A percentile compares a stretch with the other conserved stretches of the same genome.
phyloP scores from a whole-genome alignment of 2,888 invertebrate species.

The Sisyra terminalis region DNA sequence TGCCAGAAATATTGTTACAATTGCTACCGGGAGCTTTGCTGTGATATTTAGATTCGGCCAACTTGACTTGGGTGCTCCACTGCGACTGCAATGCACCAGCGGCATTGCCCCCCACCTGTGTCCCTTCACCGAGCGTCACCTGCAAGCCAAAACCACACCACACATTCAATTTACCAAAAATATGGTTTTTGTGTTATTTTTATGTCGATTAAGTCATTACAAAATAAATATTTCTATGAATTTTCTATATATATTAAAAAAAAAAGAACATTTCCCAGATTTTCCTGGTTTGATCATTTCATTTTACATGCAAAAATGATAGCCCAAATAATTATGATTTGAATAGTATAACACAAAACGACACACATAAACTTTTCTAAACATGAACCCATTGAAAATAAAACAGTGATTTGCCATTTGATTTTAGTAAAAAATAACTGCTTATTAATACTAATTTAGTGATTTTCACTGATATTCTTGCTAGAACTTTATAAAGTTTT shows the following conservation, averaged over 20 bases:
- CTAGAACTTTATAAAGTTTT: no score
- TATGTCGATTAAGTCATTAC: background rate
- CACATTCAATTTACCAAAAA: conserved; percentile 7
- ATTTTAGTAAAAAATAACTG: no score
- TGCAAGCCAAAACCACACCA: conserved; percentile 10
- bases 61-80: conserved; percentile 17
- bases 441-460: no score
- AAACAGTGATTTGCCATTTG: no score
- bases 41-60: conserved; percentile 30
- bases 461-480: no score
- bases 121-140: conserved; percentile 9
- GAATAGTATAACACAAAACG: no score
- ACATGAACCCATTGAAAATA: no score
- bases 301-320: no score
- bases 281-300: background rate
- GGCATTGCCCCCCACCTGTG: conserved; percentile 23
- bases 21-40: conserved; percentile 19
- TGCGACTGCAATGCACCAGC: conserved; percentile 19
- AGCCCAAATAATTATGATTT: no score
- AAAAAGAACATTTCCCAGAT: background rate
- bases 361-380: no score
- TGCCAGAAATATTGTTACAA: no score
- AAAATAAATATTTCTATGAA: background rate
- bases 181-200: background rate
- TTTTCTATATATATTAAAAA: background rate